Evolutionary conservation across 2,113 vertebrate species (phyloP), one percentile per base, ranked within the genome.

Genomic region (Spheniscus mendiculus): DNA sequence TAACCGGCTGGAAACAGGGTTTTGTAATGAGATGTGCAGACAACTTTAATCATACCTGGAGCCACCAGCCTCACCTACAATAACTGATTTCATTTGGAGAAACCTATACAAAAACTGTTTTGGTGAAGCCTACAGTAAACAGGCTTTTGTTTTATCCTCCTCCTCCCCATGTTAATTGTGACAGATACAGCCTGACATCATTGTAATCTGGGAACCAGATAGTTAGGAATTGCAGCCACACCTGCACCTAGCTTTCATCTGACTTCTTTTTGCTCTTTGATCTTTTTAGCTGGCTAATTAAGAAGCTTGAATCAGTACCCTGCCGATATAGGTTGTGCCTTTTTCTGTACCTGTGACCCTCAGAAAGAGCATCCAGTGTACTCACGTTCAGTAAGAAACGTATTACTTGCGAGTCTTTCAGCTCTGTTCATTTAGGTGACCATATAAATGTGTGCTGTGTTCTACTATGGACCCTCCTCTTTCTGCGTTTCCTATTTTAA

Each of bases 171-270:
- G 69, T 76, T 93, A 88, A 96, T 73, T 93, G 87, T 95, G 89
- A 88, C 74, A 93, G 95, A 93, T 87, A 83, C 45, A 90, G 91
- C 66, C 91, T 94, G 56, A 82, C 91, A 87, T 96, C 66, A 73
- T 6, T 86, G 84, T 83, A 80, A 96, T 95, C 86, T 94, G 82
- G 58, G 50, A 90, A 97, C 25, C 84, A 95, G 89, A 80, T 91
- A 83, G 52, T 91, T 96, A 85, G 74, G 84, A 95, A 78, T 88
- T 91, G 34, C 84, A 91, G 83, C 91, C 95, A 90, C 82, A 94
- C 62, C 82, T 89, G 55, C 63, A 91, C 82, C 66, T 56, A 66
- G 38, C 93, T 97, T 96, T 97, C 90, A 94, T 96, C 93, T 94
- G 82, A 79, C 62, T 87, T 63, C 47, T 69, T 73, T 70, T 32